These are phyloP conservation scores for Tylochromis polylepis DNA, from an alignment of 2,113 vertebrate genomes.

Conservation along the genomic window DNA sequence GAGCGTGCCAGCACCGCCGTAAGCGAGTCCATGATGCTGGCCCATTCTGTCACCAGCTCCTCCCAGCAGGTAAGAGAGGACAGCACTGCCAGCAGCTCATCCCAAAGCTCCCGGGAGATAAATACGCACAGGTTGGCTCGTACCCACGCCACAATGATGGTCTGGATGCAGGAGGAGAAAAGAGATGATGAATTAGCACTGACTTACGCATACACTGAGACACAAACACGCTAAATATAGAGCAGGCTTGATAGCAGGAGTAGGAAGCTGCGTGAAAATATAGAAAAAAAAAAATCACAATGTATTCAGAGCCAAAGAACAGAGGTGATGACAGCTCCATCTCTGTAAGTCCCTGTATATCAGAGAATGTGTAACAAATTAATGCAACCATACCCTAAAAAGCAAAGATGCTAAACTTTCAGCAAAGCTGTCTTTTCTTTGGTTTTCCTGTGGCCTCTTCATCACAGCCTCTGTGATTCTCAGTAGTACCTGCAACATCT, in stretches of 20 bases:
- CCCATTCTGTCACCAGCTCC: slow-evolving; percentile 93
- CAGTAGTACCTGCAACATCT: slow-evolving; percentile 93
- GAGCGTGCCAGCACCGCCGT: slow-evolving; percentile 90
- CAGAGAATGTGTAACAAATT: not conserved
- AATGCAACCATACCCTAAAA: slow-evolving; percentile 82
- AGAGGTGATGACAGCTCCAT: not conserved
- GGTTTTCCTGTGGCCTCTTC: slow-evolving; percentile 90
- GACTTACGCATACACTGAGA: not conserved
- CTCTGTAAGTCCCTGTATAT: no score
- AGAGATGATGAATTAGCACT: not conserved
- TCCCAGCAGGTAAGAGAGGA: slow-evolving; percentile 94
- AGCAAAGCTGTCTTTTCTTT: slow-evolving; percentile 85
- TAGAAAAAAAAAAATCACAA: not conserved
- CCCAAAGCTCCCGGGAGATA: slow-evolving; percentile 97
- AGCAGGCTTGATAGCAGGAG: not conserved
- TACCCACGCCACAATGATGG: slow-evolving; percentile 97
- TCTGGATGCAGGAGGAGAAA: slow-evolving; percentile 70
- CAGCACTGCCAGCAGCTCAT: slow-evolving; percentile 88
- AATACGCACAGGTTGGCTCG: slow-evolving; percentile 92
- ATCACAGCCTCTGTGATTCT: slow-evolving; percentile 95
- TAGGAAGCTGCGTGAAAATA: not conserved
- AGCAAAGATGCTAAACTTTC: slow-evolving; percentile 89
- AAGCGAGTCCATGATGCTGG: slow-evolving; percentile 96
- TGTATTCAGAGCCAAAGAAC: not conserved
- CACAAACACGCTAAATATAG: not conserved